A percentile compares a stretch with the other conserved stretches of the same genome.
phyloP scores from a whole-genome alignment of 2,797 vertebrate genomes.

The Enoplosus armatus region DNA sequence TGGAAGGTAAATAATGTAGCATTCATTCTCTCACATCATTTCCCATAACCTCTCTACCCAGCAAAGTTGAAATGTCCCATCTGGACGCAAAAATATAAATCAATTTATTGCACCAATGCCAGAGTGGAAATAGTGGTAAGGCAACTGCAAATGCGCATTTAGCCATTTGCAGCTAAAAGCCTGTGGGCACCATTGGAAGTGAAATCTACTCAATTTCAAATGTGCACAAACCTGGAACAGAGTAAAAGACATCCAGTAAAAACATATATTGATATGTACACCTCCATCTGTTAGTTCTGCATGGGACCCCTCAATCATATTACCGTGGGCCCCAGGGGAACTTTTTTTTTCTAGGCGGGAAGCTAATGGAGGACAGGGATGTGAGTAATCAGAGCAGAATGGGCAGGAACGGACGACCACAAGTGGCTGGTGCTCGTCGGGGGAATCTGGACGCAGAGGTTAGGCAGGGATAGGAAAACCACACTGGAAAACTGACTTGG shows the following conservation, averaged over 20 bases:
- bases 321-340: conserved; percentile 57
- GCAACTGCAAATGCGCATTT: conserved; percentile 38
- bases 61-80: conserved; percentile 28
- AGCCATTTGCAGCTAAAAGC: conserved; percentile 42
- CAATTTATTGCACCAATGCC: conserved; percentile 22
- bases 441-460: conserved; percentile 81
- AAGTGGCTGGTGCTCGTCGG: conserved; percentile 82
- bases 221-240: conserved; percentile 49
- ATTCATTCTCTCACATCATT: conserved; percentile 21
- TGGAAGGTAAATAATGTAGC: conserved; percentile 2
- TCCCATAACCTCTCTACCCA: not conserved
- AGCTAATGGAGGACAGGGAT: conserved; percentile 82
- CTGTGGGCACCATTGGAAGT: conserved; percentile 22
- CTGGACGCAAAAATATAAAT: conserved; percentile 43
- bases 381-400: conserved; percentile 85
- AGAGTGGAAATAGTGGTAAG: conserved; percentile 37
- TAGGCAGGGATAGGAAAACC: conserved; percentile 85
- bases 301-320: conserved; percentile 75
- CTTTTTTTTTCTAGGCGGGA: conserved; percentile 72
- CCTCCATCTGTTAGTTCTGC: conserved; percentile 76
- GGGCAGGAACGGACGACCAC: conserved; percentile 81
- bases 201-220: conserved; percentile 43
- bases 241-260: conserved; percentile 44
- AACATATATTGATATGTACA: conserved; percentile 61
- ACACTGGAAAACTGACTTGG: conserved; percentile 83